Conservation (phyloP, 2,888 invertebrate species). For the Pandemis corylana region DNA sequence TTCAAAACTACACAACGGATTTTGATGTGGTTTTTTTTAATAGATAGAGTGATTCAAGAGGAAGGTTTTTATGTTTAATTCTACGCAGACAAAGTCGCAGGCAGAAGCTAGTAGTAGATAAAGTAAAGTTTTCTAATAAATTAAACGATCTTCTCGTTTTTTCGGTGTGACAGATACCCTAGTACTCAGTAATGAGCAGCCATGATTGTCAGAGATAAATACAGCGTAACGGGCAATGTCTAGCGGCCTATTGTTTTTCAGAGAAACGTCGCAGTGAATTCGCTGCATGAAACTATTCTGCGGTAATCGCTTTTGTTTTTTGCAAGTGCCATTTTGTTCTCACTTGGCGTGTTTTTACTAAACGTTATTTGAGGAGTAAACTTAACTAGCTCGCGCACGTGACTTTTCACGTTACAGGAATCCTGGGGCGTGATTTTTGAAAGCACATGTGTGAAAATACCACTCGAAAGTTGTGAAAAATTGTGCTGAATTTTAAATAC, state of each 20-base stretch:
- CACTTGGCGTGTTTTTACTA: background rate
- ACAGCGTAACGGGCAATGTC: conserved; percentile 30
- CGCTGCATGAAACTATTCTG: conserved; percentile 17
- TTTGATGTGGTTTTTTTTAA: too few relatives aligned
- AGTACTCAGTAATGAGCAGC: conserved; percentile 26
- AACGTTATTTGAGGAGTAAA: background rate
- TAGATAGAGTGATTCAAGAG: too few relatives aligned
- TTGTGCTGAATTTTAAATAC: too few relatives aligned
- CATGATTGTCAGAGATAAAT: conserved; percentile 38
- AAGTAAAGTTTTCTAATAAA: background rate
- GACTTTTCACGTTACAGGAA: too few relatives aligned
- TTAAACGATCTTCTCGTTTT: conserved; percentile 2
- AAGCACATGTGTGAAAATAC: too few relatives aligned
- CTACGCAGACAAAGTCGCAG: too few relatives aligned
- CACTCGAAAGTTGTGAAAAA: too few relatives aligned
- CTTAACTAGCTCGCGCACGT: too few relatives aligned
- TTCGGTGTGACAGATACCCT: conserved; percentile 25
- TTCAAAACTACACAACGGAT: too few relatives aligned
- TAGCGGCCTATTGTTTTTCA: conserved; percentile 29
- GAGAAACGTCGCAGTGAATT: conserved; percentile 14
- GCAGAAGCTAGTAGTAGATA: too few relatives aligned
- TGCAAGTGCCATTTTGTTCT: background rate
- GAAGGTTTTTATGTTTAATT: too few relatives aligned
- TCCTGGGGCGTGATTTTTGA: too few relatives aligned
- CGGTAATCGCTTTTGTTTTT: conserved; percentile 22